phyloP scores from a whole-genome alignment of 1,140 invertebrate genomes.

The Euwallacea similis region DNA sequence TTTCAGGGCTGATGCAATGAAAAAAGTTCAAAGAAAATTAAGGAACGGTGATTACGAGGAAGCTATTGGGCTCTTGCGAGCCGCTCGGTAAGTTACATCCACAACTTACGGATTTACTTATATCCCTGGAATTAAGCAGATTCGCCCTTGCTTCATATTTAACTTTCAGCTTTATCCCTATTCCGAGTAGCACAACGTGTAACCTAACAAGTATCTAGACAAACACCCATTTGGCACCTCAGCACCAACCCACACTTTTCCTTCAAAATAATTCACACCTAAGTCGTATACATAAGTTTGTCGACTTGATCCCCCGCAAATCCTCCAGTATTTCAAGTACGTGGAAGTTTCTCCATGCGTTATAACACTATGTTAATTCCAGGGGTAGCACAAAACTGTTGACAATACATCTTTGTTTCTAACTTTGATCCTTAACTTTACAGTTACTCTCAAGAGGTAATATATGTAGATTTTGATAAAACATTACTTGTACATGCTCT shows the following conservation, averaged over 20 bases:
- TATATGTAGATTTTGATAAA: not conserved
- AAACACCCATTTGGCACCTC: constrained; percentile 2
- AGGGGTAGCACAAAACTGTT: constrained; percentile 8
- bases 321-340: constrained; percentile 11
- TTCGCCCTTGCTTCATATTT: no score
- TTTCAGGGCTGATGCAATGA: constrained; percentile 80
- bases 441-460: not conserved
- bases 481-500: not conserved
- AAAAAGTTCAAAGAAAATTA: constrained; percentile 78
- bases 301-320: not conserved
- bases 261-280: constrained; percentile 6
- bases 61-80: constrained; percentile 79
- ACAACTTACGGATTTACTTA: no score
- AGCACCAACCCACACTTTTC: not conserved
- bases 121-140: no score
- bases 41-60: constrained; percentile 69
- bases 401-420: constrained; percentile 13
- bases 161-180: no score
- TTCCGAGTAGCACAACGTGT: not conserved
- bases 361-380: constrained; percentile 11
- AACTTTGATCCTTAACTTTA: constrained; percentile 11
- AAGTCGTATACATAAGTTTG: constrained; percentile 8
- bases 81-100: constrained; percentile 70
- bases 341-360: constrained; percentile 10
- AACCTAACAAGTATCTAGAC: not conserved